Base-by-base conservation (phyloP, 2,888 invertebrate genomes). In the Campoplex nolae region DNA sequence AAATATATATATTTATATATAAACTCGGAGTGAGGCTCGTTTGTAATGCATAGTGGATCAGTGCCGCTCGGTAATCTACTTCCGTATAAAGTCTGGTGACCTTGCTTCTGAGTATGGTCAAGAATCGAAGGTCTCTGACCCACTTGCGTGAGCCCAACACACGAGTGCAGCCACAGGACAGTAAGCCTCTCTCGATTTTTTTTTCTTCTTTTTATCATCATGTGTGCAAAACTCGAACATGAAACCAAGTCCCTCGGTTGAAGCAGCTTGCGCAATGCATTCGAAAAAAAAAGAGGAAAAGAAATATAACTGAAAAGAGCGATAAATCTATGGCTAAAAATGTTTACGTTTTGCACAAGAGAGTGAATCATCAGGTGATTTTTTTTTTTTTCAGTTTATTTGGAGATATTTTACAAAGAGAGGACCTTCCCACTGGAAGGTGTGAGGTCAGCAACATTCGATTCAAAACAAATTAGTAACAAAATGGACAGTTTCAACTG, bases 81-180 rank as follows among this genome's bases (percentile, higher is more conserved):
- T 90, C 91, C 91, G 89, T 91, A 90, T 90, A 90, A 89, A 91
- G 91, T 87, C 86, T 87, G 62, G 88, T 89, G 90, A 92, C 92
- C 92, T 92, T 93, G 91, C 88, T 74, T 48, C 82, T 84, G 85
- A 85, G 88, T 91, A 91, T 89, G 92, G 91, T 90, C 90, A 86
- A 89, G 89, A 89, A 86, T 89, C 90, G 90, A 92, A 92, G 92
- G 91, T 91, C 91, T 91, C 89, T 90, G 92, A 92, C 91, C 92
- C 88, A 92, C 85, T 91, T 92, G 90, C 81, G 74, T 16, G 28
- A 48, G 74, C 51, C 32, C 74, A 16, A 71, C 80, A 85, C 87
- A 79, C 85, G 65, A 79, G 67, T 48, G 51, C 77, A 78, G 71
- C 54, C 56, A 48, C 28, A 80, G 74, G 42, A 80, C 18, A 45